Evolutionary conservation across 2,888 invertebrate genomes (phyloP), one percentile per base, ranked within the genome.

Genomic region (Orgyia antiqua): DNA sequence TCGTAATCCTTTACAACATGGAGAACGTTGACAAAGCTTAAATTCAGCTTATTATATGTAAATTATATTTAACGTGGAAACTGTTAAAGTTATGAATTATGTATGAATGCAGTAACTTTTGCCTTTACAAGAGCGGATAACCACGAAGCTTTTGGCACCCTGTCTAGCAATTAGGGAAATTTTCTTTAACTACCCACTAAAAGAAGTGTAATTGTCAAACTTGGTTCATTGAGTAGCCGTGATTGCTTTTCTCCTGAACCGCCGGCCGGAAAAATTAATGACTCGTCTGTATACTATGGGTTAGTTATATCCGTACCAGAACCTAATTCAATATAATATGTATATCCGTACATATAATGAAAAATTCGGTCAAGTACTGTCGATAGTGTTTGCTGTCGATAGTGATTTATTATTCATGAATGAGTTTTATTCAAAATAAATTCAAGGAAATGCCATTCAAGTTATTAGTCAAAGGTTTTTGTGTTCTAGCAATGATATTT

Each of bases 181-280:
- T 71, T 70, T 57, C 67, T 69, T 68, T 63, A 68, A 75, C 65
- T 63, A 62, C 63, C 68, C 64, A 71, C 77, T 70, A 71, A 71
- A 73, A 73, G 66, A 73, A 64, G 65, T 65, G 68, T 77, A 76
- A 77, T 77, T 75, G 76, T 68, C 58, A 63, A 74, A 73, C 67
- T 73, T 74, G 75, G 64, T 74, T 75, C 74, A 76, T 74, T 73
- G 75, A 63, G 68, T 64, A 65, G 54, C 61, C 58, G 58, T 69
- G 75, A 77, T 75, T 76, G 71, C 70, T 72, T 72, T 68, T 65
- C 64, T 58, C 54, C 59, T 59, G 64, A 57, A 56, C 15, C 63
- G 59, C 43, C 50, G 56, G 58, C 53, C 59, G 66, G 68, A 70
- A 68, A 68, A 70, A 72, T 65, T 69, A 73, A 73, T 72, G 64